phyloP scores from a whole-genome alignment of 1,140 invertebrate genomes.

The Drosophila albomicans region DNA sequence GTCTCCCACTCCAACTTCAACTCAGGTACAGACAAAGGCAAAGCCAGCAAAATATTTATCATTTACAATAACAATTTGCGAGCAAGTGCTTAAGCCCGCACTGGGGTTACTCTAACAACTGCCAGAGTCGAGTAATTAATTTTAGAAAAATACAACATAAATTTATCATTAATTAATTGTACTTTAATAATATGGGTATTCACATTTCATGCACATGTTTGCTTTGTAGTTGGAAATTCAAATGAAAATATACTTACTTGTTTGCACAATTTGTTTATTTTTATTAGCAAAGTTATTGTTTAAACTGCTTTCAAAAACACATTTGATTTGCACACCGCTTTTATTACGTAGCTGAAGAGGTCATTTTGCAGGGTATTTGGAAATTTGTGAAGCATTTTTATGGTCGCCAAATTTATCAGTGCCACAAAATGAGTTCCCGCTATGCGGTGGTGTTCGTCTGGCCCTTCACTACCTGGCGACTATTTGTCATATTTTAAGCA shows the following conservation, averaged over 20 bases:
- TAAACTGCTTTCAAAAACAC: too few relatives aligned
- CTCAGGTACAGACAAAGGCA: slow-evolving; percentile 66
- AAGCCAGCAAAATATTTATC: slow-evolving; percentile 70
- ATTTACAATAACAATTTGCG: slow-evolving; percentile 56
- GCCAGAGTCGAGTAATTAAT: background rate
- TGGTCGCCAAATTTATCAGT: slow-evolving; percentile 81
- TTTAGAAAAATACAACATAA: background rate
- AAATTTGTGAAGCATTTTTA: slow-evolving; percentile 67
- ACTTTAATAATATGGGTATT: background rate
- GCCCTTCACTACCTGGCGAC: slow-evolving; percentile 66
- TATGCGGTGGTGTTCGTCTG: slow-evolving; percentile 27
- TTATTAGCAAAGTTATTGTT: too few relatives aligned
- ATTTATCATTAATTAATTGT: background rate
- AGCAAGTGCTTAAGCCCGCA: background rate
- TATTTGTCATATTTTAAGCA: slow-evolving; percentile 84
- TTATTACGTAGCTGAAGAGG: background rate
- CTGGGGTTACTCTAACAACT: slow-evolving; percentile 1
- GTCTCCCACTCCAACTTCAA: background rate
- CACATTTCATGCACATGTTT: background rate
- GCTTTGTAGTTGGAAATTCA: background rate
- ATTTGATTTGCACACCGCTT: too few relatives aligned
- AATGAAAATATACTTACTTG: too few relatives aligned
- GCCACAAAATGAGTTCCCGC: slow-evolving; percentile 71
- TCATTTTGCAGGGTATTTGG: slow-evolving; percentile 24
- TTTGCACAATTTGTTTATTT: too few relatives aligned